Base-by-base conservation (phyloP, 1,140 invertebrate genomes). In the Pemphigus obesinymphae region DNA sequence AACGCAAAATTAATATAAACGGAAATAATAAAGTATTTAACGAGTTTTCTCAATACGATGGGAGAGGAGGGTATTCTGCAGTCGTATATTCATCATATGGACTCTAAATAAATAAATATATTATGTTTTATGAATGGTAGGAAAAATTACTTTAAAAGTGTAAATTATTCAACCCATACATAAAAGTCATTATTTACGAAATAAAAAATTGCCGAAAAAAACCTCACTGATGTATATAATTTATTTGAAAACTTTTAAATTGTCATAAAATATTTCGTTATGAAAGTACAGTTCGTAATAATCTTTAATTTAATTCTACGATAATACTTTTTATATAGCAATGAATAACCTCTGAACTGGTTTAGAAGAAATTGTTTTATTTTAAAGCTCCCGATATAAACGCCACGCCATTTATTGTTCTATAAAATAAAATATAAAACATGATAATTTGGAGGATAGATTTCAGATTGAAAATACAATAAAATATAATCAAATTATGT, bases 181-280 rank as follows among this genome's bases (percentile, higher is more conserved):
- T 34, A 13, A n/a, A 37, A 37, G 20, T 40, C 8, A 63, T 34
- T 63, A 34, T 34, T 63, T 66, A 8, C 63, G n/a, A 40, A 50
- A 50, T n/a, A 23, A 15, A 66, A 37, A 37, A 5, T 15, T 68
- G 8, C 11, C 15, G 6, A 29, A n/a, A 37, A 15, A 68, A 37
- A 23, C 3, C 4, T 34, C n/a, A 23, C 0, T 68, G 20, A 68
- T 37, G n/a, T 40, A 68, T 37, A 37, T 23, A 68, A 68, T 68
- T 68, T 68, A 68, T 68, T 37, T 68, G 20, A 68, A 68, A 68
- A 37, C 34, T 40, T 66, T 66, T 68, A 68, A 37, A 40, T 23
- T 37, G 8, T 5, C 1, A n/a, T 68, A n/a, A 68, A 31, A n/a
- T 40, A 63, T 29, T 34, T 37, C 5, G 8, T 40, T n/a, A 68